phyloP scores from a whole-genome alignment of 2,113 vertebrate genomes.

The Grallaria varia region DNA sequence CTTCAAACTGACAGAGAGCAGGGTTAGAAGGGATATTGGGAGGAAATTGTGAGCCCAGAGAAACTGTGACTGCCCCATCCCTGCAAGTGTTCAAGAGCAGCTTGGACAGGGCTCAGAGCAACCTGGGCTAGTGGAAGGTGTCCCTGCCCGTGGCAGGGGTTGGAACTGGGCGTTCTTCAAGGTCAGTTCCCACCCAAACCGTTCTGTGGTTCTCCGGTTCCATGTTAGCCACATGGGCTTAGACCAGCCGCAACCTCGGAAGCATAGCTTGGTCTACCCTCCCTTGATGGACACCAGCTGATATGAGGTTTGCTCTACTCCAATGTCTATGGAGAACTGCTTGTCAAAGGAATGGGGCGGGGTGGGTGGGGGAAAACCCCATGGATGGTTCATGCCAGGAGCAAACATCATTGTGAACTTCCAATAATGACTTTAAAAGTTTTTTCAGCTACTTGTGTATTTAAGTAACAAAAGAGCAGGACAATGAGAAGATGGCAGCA shows the following conservation, averaged over 20 bases:
- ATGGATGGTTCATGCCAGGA: neutral
- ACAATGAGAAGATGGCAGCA: neutral
- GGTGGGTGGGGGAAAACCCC: neutral
- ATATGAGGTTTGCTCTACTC: neutral
- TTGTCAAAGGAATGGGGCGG: neutral
- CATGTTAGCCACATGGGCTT: neutral
- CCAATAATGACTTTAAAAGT: neutral
- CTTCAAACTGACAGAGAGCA: neutral
- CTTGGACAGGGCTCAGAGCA: accelerated
- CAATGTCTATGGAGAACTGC: accelerated
- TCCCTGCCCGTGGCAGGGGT: neutral
- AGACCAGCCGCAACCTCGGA: neutral
- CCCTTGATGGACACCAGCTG: neutral
- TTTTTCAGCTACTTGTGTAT: neutral
- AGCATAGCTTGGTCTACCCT: too few species aligned
- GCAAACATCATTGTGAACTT: neutral
- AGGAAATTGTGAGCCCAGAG: neutral
- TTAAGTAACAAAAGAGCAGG: neutral
- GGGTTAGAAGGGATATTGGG: neutral
- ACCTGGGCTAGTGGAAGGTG: accelerated
- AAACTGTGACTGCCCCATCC: neutral
- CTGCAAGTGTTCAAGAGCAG: neutral
- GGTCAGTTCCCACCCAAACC: neutral
- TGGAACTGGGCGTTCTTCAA: neutral
- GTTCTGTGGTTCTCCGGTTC: neutral